A percentile compares a stretch with the other conserved stretches of the same genome.
Conservation (phyloP, 2,797 vertebrate genomes). For the Xenentodon cancila region DNA sequence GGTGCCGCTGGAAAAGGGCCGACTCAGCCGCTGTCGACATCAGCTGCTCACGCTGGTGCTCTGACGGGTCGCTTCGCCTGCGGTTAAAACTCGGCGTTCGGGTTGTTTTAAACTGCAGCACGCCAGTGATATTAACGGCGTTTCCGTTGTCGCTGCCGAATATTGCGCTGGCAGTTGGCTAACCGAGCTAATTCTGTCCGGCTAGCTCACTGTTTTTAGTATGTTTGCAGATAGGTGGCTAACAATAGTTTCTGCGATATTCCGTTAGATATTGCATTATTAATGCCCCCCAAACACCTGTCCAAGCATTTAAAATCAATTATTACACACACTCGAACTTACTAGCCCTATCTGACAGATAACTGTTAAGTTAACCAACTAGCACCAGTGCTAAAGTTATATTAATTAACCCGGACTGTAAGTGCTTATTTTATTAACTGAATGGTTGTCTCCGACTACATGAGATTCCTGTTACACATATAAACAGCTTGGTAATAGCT, state of each 20-base stretch:
- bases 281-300: no score
- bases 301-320: neutral
- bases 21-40: constrained; percentile 13
- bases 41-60: neutral
- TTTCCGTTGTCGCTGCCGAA: constrained; percentile 39
- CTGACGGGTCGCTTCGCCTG: no score
- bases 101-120: neutral
- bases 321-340: neutral
- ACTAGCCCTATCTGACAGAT: constrained; percentile 58
- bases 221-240: neutral
- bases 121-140: neutral
- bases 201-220: constrained; percentile 18
- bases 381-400: constrained; percentile 39
- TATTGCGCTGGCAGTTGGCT: constrained; percentile 40
- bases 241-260: neutral
- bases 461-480: rapidly evolving
- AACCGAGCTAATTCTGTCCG: constrained; percentile 39
- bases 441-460: neutral
- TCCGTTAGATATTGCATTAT: rapidly evolving
- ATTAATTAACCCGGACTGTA: neutral
- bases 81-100: neutral
- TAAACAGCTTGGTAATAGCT: neutral
- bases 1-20: constrained; percentile 44
- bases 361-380: constrained; percentile 29
- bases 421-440: neutral